These are phyloP conservation scores for Typhlomys cinereus DNA, from an alignment of 2,113 vertebrate genomes.

Conservation along the genomic window DNA sequence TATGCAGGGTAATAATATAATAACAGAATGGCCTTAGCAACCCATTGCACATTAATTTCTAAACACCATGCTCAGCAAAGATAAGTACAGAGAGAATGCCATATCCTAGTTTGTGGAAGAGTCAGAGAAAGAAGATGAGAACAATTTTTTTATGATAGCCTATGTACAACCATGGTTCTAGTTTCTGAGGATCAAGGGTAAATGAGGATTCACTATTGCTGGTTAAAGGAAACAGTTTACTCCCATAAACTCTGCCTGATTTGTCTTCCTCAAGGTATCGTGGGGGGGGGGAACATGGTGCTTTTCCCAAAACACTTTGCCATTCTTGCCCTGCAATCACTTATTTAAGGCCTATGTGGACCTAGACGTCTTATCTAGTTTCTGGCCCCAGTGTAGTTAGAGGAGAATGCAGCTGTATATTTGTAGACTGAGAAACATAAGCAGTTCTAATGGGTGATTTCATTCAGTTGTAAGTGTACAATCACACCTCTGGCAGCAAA, in stretches of 20 bases:
- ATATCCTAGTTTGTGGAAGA: conserved; percentile 41
- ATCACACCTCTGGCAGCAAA: conserved; percentile 31
- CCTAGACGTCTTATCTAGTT: conserved; percentile 52
- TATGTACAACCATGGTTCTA: conserved; percentile 57
- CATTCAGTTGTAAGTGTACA: conserved; percentile 55
- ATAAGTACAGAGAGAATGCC: conserved; percentile 12
- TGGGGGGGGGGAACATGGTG: conserved; percentile 19
- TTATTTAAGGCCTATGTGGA: conserved; percentile 43
- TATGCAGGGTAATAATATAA: neutral
- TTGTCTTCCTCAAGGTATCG: conserved; percentile 76
- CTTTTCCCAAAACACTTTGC: conserved; percentile 47
- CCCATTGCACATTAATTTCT: conserved; percentile 19
- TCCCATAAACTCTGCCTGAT: conserved; percentile 77
- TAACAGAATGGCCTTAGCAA: conserved; percentile 6
- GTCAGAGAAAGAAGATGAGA: conserved; percentile 45
- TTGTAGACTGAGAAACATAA: neutral
- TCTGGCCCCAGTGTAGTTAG: conserved; percentile 51
- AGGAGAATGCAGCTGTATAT: conserved; percentile 41
- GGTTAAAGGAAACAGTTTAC: conserved; percentile 73
- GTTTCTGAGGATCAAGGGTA: conserved; percentile 61
- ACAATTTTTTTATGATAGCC: conserved; percentile 43
- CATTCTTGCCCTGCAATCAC: conserved; percentile 58
- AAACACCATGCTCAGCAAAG: conserved; percentile 31
- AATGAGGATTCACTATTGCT: conserved; percentile 67
- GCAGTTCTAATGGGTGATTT: conserved; percentile 39